Evolutionary conservation across 2,888 invertebrate genomes (phyloP).

Genomic region (Oscheius myriophilus): DNA sequence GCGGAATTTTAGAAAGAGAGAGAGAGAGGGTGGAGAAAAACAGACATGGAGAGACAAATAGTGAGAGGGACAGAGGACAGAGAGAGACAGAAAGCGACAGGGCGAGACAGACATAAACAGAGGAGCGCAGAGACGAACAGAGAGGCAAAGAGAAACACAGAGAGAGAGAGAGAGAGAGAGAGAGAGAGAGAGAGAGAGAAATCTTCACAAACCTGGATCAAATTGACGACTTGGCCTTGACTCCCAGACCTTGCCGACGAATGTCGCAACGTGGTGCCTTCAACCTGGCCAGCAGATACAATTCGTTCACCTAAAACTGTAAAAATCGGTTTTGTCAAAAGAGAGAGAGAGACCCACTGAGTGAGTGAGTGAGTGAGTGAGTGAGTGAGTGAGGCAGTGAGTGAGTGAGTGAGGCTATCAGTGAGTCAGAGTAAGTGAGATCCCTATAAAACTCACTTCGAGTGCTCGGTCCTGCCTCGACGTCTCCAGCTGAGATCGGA

Average conservation of each 20-base stretch:
- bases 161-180: background rate
- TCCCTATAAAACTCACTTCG: constrained; percentile 16
- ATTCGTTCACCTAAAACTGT: background rate
- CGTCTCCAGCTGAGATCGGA: constrained; percentile 16
- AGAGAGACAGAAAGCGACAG: no score
- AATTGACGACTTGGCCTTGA: constrained; percentile 49
- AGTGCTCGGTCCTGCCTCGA: constrained; percentile 16
- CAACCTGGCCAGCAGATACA: constrained; percentile 11
- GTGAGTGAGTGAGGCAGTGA: no score
- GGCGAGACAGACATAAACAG: no score
- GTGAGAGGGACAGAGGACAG: background rate
- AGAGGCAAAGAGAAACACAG: no score
- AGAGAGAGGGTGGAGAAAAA: no score
- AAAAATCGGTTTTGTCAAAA: no score
- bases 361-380: no score
- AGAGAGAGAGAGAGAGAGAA: no score
- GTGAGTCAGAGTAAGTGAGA: no score
- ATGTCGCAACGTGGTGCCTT: constrained; percentile 3
- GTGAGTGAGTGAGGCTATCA: no score
- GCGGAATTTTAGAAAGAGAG: background rate
- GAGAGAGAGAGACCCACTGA: no score
- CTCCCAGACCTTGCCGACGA: constrained; percentile 21
- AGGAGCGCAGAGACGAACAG: no score
- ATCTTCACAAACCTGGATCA: constrained; percentile 44
- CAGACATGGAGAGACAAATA: background rate